Conservation (phyloP, 2,113 vertebrate genomes). For the Poecilia latipinna region DNA sequence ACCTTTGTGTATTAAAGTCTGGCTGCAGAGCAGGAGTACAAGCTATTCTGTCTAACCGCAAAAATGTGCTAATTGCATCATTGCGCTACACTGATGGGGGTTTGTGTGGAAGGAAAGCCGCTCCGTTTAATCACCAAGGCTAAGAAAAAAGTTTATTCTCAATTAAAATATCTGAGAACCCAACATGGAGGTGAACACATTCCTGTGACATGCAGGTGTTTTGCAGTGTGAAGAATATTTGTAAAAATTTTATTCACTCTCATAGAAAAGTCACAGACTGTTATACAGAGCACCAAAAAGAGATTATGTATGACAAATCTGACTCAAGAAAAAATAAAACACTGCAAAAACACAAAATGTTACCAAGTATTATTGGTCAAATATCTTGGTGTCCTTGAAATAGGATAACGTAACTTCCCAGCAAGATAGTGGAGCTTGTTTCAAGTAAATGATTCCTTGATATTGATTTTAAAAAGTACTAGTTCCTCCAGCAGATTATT, state of each 20-base stretch:
- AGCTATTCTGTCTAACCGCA: conserved; percentile 29
- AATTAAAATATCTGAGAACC: conserved; percentile 7
- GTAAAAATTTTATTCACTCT: not conserved
- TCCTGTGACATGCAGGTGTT: conserved; percentile 37
- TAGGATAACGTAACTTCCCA: no score
- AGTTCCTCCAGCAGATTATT: no score
- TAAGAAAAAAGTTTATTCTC: not conserved
- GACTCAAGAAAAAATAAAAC: no score
- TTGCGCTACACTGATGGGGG: conserved; percentile 10
- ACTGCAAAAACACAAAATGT: no score
- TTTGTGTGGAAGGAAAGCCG: conserved; percentile 21
- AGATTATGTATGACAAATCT: no score
- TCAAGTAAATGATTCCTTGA: no score
- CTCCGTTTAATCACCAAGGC: conserved; percentile 2
- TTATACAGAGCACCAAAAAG: not conserved
- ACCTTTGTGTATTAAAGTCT: conserved; percentile 14
- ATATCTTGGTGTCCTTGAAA: no score
- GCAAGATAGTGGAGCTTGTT: no score
- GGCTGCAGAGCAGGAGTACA: conserved; percentile 23
- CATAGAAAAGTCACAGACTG: not conserved
- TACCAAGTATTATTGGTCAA: no score
- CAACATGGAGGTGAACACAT: conserved; percentile 35
- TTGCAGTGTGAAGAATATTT: not conserved
- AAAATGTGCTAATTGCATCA: conserved; percentile 21
- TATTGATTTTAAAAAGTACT: no score